Evolutionary conservation across 2,113 vertebrate species (phyloP).

Genomic region (Anoplopoma fimbria): DNA sequence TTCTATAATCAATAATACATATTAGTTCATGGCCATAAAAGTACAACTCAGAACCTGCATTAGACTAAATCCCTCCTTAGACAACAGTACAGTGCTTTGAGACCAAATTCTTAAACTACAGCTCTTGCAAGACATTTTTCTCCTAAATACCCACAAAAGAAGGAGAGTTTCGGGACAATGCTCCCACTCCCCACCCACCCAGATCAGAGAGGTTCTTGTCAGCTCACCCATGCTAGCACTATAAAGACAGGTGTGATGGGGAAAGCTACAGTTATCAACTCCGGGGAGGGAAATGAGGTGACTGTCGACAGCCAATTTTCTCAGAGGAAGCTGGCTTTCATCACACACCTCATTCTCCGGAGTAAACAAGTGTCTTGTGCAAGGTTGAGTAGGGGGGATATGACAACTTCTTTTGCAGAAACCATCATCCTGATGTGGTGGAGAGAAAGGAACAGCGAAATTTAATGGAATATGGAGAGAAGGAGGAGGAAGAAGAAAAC

Average conservation of each 20-base stretch:
- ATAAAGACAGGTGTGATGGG: conserved; percentile 77
- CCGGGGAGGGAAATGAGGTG: conserved; percentile 74
- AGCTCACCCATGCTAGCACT: conserved; percentile 61
- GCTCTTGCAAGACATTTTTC: conserved; percentile 15
- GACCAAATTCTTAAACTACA: background rate
- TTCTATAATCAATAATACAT: too few relatives aligned
- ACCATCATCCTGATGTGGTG: conserved; percentile 63
- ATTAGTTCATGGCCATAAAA: background rate
- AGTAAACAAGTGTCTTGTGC: conserved; percentile 84
- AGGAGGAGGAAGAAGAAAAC: conserved; percentile 55
- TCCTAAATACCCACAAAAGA: conserved; percentile 37
- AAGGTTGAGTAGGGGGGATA: conserved; percentile 68
- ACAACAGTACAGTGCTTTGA: background rate
- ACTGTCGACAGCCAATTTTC: conserved; percentile 85
- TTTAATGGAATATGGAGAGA: conserved; percentile 48
- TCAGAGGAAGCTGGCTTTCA: conserved; percentile 82
- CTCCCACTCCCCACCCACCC: conserved; percentile 28
- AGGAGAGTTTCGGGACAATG: conserved; percentile 39
- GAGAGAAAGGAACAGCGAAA: conserved; percentile 50
- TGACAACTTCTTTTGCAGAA: conserved; percentile 73
- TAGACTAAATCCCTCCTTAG: background rate
- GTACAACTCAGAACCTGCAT: background rate
- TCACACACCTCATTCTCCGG: conserved; percentile 80
- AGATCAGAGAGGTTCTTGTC: conserved; percentile 77
- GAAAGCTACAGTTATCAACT: conserved; percentile 74